Evolutionary conservation across 1,140 invertebrate species (phyloP).

Genomic region (Antheraea mylitta): DNA sequence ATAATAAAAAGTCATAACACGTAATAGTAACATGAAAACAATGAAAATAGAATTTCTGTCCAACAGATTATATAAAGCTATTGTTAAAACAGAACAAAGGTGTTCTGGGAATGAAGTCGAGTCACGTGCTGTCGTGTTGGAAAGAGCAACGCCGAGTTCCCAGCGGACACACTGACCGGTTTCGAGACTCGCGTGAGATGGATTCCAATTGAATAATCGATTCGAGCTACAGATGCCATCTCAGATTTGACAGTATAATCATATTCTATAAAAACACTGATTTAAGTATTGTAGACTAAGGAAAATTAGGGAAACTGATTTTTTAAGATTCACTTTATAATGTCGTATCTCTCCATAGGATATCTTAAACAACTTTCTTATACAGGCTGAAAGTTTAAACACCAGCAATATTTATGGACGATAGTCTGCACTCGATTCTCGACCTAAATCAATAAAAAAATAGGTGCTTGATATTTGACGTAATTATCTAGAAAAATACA

Average conservation of each 20-base stretch:
- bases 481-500: no score
- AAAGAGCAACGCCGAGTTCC: conserved; percentile 19
- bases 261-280: not conserved
- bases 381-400: no score
- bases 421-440: no score
- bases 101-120: conserved; percentile 29
- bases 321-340: no score
- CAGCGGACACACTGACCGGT: conserved; percentile 49
- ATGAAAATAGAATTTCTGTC: conserved; percentile 11
- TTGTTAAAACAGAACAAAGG: conserved; percentile 25
- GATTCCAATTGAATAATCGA: conserved; percentile 58
- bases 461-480: no score
- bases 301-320: no score
- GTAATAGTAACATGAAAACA: conserved; percentile 7
- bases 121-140: conserved; percentile 42
- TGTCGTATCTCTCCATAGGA: no score
- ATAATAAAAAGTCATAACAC: conserved; percentile 2
- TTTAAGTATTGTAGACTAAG: no score
- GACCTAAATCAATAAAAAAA: no score
- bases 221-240: conserved; percentile 28
- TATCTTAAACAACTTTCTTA: no score
- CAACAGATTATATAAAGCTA: conserved; percentile 13
- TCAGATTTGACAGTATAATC: not conserved
- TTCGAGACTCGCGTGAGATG: conserved; percentile 50
- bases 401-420: no score